Percentiles rank a stretch among this genome's conserved stretches.
phyloP scores from a whole-genome alignment of 2,888 invertebrate genomes.

The Heliconius ismenius region DNA sequence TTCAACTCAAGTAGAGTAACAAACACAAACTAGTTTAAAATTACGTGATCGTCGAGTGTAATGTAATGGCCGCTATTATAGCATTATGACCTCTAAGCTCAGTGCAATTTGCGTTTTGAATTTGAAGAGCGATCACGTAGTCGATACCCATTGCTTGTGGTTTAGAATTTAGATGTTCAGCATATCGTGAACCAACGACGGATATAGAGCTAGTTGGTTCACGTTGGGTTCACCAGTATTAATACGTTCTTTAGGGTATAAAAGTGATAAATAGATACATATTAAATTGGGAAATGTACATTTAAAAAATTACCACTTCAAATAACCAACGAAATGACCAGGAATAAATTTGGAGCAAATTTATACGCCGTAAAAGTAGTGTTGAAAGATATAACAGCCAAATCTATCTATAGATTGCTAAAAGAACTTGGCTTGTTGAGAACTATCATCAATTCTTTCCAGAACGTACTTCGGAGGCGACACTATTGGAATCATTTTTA shows the following conservation, averaged over 20 bases:
- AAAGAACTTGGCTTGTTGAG: no score
- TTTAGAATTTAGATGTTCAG: slow-evolving; percentile 14
- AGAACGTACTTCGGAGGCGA: no score
- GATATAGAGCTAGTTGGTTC: background rate
- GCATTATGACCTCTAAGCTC: slow-evolving; percentile 27
- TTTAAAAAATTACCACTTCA: background rate
- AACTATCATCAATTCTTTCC: no score
- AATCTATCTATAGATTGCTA: no score
- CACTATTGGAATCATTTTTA: no score
- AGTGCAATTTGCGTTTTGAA: slow-evolving; percentile 24
- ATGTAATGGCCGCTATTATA: slow-evolving; percentile 19
- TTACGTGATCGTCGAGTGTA: slow-evolving; percentile 5
- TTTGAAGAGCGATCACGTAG: slow-evolving; percentile 27
- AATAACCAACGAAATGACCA: no score
- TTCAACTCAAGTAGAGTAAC: slow-evolving; percentile 4
- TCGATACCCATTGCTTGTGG: background rate
- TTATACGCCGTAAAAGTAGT: no score
- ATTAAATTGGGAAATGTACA: background rate
- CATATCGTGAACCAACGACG: slow-evolving; percentile 16
- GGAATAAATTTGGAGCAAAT: no score
- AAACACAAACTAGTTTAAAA: slow-evolving; percentile 13
- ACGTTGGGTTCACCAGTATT: background rate
- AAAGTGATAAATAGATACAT: background rate
- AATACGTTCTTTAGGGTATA: background rate
- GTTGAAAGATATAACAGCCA: no score